phyloP scores from a whole-genome alignment of 2,888 invertebrate genomes.

The Trypoxylon attenuatum region DNA sequence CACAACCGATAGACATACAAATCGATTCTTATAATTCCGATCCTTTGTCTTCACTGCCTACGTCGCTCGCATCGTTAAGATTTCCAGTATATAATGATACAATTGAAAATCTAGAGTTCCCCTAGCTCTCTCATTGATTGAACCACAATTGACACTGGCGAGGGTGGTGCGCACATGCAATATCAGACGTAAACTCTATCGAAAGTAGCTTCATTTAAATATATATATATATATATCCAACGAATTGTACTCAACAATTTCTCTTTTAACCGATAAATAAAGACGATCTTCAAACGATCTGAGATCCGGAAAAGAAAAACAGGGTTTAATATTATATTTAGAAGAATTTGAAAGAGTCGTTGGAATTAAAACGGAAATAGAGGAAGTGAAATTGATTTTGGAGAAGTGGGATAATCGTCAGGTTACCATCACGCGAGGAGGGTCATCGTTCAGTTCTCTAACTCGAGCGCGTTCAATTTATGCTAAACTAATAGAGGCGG shows the following conservation, averaged over 20 bases:
- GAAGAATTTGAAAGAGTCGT: no score
- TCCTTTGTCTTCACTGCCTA: neutral
- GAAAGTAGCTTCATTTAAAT: slow-evolving; percentile 25
- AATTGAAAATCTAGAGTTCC: slow-evolving; percentile 59
- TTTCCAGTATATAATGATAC: slow-evolving; percentile 18
- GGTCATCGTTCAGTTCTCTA: no score
- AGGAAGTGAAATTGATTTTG: no score
- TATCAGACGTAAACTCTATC: slow-evolving; percentile 37
- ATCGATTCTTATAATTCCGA: no score
- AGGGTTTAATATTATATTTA: no score
- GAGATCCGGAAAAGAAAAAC: no score
- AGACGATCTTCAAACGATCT: no score
- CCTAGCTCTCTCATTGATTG: slow-evolving; percentile 63
- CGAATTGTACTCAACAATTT: slow-evolving; percentile 2
- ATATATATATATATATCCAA: slow-evolving; percentile 9
- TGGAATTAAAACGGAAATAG: no score
- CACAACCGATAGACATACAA: neutral
- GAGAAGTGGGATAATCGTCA: no score
- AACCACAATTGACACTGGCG: slow-evolving; percentile 63
- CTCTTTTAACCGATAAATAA: no score
- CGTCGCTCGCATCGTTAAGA: slow-evolving; percentile 11
- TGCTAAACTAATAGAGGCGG: slow-evolving; percentile 3
- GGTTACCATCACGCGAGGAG: no score
- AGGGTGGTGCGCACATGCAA: slow-evolving; percentile 57
- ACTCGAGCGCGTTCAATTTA: neutral